phyloP scores from a whole-genome alignment of 1,140 invertebrate species.

The Ips typographus region DNA sequence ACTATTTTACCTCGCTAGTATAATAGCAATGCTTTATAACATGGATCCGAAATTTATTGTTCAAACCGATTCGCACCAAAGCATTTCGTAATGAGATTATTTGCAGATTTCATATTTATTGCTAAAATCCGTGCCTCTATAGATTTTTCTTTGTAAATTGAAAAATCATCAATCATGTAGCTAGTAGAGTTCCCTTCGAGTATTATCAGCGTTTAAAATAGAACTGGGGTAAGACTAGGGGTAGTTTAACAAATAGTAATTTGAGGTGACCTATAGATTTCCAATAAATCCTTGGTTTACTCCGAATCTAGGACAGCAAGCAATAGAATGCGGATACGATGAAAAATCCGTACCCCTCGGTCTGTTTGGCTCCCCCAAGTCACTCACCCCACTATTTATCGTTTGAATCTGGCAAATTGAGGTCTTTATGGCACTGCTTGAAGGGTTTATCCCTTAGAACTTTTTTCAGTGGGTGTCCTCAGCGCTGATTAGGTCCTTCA shows the following conservation, averaged over 20 bases:
- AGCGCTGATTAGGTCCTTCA: too few species aligned
- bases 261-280: conserved; percentile 1
- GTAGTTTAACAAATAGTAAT: neutral
- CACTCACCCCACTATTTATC: neutral
- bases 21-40: too few species aligned
- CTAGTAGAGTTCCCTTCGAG: too few species aligned
- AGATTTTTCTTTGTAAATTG: too few species aligned
- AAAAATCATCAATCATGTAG: too few species aligned
- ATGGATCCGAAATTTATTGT: too few species aligned
- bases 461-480: too few species aligned
- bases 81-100: neutral
- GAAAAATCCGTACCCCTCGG: neutral
- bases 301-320: neutral
- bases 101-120: conserved; percentile 1
- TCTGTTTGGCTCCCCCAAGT: conserved; percentile 3
- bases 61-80: neutral
- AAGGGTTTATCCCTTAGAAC: neutral
- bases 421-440: neutral
- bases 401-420: neutral
- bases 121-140: neutral
- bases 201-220: too few species aligned
- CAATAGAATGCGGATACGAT: neutral
- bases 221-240: too few species aligned
- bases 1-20: too few species aligned
- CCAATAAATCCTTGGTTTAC: conserved; percentile 3